phyloP scores from a whole-genome alignment of 2,113 vertebrate genomes.

The human (Homo sapiens) region GRCh38 chr18:7636001-7636500 shows the following conservation, averaged over 20 bases:
- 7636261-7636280: too few species aligned
- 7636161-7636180: not conserved
- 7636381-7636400: not conserved
- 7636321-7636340: not conserved
- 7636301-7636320: not conserved
- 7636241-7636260: not conserved
- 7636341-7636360: not conserved
- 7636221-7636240: not conserved
- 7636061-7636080: not conserved
- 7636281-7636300: not conserved
- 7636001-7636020: not conserved
- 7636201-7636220: not conserved
- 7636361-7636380: constrained; percentile 14
- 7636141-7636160: not conserved
- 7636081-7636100: not conserved
- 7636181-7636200: not conserved
- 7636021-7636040: not conserved
- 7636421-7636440: not conserved
- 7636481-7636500: not conserved
- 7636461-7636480: not conserved
- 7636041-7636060: not conserved
- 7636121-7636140: not conserved
- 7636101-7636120: not conserved
- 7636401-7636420: not conserved
- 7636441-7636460: not conserved